These are phyloP conservation scores for Terrapene triunguis DNA, from an alignment of 2,113 vertebrate species.

Conservation along the genomic window DNA sequence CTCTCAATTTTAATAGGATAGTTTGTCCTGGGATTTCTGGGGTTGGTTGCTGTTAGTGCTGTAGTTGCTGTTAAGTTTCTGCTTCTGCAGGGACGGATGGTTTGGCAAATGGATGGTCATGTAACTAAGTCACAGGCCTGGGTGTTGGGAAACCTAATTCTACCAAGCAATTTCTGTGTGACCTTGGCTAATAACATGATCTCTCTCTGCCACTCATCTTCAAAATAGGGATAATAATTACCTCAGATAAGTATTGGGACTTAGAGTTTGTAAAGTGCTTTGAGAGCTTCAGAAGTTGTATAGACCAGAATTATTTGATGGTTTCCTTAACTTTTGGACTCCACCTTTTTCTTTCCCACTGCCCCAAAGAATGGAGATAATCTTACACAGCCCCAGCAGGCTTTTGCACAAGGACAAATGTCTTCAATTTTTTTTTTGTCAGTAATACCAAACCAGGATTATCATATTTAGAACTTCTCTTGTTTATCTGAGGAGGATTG, in stretches of 20 bases:
- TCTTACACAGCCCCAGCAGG: background rate
- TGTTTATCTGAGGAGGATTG: background rate
- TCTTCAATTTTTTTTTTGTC: background rate
- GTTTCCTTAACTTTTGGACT: background rate
- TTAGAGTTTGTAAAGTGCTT: background rate
- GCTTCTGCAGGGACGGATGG: too few species aligned
- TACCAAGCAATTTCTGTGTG: background rate
- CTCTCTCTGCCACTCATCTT: background rate
- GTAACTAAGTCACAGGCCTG: background rate
- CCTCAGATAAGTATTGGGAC: background rate
- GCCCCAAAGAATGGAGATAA: background rate
- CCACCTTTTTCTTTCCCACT: background rate
- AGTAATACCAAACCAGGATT: accelerated
- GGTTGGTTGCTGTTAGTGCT: background rate
- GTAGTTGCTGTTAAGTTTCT: background rate
- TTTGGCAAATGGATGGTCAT: background rate
- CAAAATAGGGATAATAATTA: background rate
- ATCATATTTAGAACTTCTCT: background rate
- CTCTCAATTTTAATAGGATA: background rate
- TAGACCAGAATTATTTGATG: background rate
- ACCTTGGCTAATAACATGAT: background rate
- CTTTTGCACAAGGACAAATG: background rate
- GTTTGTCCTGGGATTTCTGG: background rate
- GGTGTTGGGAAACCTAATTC: background rate
- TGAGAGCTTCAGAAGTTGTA: background rate